Conservation (phyloP, 2,113 vertebrate species). For the Mugil cephalus region DNA sequence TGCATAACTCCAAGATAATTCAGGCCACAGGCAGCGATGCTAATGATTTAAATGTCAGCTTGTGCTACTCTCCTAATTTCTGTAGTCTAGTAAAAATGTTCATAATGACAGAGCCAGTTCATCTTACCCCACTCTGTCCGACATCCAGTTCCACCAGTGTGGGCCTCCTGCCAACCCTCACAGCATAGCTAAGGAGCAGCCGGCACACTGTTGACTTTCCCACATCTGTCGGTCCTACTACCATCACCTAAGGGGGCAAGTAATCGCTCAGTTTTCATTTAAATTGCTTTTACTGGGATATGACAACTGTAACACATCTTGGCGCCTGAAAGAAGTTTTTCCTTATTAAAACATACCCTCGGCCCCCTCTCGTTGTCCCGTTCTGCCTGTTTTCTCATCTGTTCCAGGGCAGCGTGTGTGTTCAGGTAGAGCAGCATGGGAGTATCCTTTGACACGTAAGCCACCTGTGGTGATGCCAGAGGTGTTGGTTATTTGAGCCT, state of each 20-base stretch:
- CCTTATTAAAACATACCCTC: slow-evolving; percentile 73
- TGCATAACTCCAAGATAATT: slow-evolving; percentile 2
- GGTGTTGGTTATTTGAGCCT: slow-evolving; percentile 8
- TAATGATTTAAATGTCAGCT: background rate
- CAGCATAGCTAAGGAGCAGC: slow-evolving; percentile 93
- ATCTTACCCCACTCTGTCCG: slow-evolving; percentile 91
- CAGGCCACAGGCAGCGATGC: background rate
- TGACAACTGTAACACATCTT: background rate
- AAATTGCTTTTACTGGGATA: background rate
- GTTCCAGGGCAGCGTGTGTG: slow-evolving; percentile 95
- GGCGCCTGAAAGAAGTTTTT: background rate
- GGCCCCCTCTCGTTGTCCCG: slow-evolving; percentile 95
- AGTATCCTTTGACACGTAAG: slow-evolving; percentile 95
- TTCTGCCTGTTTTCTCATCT: slow-evolving; percentile 97
- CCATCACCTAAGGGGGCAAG: slow-evolving; percentile 87
- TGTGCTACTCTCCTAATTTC: background rate
- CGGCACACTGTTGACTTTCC: slow-evolving; percentile 95
- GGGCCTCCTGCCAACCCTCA: slow-evolving; percentile 95
- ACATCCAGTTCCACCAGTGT: slow-evolving; percentile 97
- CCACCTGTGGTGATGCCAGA: slow-evolving; percentile 79
- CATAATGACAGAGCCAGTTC: background rate
- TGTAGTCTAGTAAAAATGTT: background rate
- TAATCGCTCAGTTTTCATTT: background rate
- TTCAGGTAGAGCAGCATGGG: slow-evolving; percentile 98
- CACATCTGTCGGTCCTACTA: slow-evolving; percentile 95